A percentile compares a stretch with the other conserved stretches of the same genome.
These are phyloP conservation scores for Icerya purchasi DNA, from an alignment of 2,888 invertebrate genomes.

Conservation along the genomic window DNA sequence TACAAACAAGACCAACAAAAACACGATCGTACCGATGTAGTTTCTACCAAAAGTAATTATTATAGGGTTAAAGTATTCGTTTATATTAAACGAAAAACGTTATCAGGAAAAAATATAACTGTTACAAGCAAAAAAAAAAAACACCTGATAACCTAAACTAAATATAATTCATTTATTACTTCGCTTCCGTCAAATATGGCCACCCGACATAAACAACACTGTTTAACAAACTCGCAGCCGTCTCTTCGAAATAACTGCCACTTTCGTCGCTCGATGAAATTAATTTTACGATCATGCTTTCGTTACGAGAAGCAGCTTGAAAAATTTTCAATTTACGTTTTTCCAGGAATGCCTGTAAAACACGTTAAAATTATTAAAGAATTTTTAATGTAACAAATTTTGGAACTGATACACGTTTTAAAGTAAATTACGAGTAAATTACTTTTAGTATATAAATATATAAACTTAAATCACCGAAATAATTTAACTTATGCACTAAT, in stretches of 20 bases:
- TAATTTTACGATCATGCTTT: slow-evolving; percentile 61
- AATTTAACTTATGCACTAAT: neutral
- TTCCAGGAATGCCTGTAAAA: slow-evolving; percentile 40
- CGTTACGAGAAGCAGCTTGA: slow-evolving; percentile 55
- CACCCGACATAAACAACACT: slow-evolving; percentile 61
- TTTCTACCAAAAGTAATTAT: no score
- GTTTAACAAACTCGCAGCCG: slow-evolving; percentile 37
- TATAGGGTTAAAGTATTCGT: no score
- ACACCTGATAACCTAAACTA: slow-evolving; percentile 45
- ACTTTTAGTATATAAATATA: slow-evolving; percentile 6
- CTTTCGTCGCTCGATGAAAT: slow-evolving; percentile 20
- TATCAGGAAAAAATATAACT: no score
- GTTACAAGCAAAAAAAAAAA: no score
- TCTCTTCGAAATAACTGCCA: slow-evolving; percentile 23
- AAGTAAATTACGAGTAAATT: slow-evolving; percentile 19
- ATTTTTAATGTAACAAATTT: no score
- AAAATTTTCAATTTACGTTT: slow-evolving; percentile 66
- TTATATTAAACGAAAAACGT: no score
- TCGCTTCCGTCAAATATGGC: slow-evolving; percentile 80
- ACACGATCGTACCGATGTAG: no score
- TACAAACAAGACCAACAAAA: no score
- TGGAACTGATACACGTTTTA: no score
- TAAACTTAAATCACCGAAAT: slow-evolving; percentile 3
- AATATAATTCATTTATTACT: slow-evolving; percentile 28
- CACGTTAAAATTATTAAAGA: no score